A percentile compares a stretch with the other conserved stretches of the same genome.
Conservation (phyloP, 2,888 invertebrate species). For the Poecilobothrus nobilitatus region DNA sequence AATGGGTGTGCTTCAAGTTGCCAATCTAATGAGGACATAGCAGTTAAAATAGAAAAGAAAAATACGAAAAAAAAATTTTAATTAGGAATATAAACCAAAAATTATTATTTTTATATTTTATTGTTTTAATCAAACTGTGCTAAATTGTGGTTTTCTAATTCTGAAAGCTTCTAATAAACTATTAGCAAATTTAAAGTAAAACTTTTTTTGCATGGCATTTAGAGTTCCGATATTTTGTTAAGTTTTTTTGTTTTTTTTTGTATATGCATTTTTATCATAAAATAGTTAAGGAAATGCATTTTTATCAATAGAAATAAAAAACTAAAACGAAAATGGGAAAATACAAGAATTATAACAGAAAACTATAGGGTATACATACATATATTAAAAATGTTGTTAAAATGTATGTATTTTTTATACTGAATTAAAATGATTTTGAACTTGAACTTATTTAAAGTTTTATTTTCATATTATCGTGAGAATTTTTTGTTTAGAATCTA, state of each 20-base stretch:
- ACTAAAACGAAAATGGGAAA: no score
- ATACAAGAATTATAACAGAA: no score
- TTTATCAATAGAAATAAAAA: no score
- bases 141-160: constrained; percentile 1
- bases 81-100: not conserved
- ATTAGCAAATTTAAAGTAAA: not conserved
- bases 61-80: not conserved
- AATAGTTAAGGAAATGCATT: not conserved
- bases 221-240: not conserved
- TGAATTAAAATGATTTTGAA: no score
- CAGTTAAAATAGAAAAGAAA: not conserved
- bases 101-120: not conserved
- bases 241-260: not conserved
- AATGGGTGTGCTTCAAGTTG: constrained; percentile 39
- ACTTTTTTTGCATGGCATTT: not conserved
- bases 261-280: not conserved
- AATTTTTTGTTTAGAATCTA: no score
- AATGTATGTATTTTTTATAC: no score
- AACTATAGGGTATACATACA: no score
- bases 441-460: no score
- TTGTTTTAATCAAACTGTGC: not conserved
- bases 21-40: constrained; percentile 30
- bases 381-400: no score
- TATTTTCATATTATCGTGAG: no score
- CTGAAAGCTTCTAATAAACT: not conserved